phyloP scores from a whole-genome alignment of 2,113 vertebrate species.

The Salvator merianae region DNA sequence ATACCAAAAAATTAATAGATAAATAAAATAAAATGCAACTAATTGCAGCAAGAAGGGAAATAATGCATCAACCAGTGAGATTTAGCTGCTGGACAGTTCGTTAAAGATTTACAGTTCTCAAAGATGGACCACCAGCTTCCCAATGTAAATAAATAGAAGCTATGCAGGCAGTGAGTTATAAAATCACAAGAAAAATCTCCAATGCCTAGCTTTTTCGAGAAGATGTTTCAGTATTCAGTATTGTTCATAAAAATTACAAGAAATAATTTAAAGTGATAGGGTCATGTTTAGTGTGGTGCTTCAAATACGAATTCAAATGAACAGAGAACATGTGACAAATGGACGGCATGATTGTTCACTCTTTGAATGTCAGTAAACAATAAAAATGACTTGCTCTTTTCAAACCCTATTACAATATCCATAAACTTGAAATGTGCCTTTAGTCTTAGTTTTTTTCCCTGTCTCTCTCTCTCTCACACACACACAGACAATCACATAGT shows the following conservation, averaged over 20 bases:
- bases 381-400: conserved; percentile 38
- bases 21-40: conserved; percentile 33
- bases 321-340: neutral
- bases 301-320: neutral
- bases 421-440: conserved; percentile 27
- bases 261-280: conserved; percentile 21
- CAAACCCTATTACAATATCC: conserved; percentile 11
- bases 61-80: neutral
- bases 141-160: conserved; percentile 21
- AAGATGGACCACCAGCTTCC: neutral
- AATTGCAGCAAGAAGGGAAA: conserved; percentile 24
- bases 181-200: neutral
- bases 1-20: conserved; percentile 47
- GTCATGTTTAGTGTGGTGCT: conserved; percentile 26
- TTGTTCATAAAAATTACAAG: conserved; percentile 27
- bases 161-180: neutral
- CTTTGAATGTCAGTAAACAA: conserved; percentile 31
- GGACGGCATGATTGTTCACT: conserved; percentile 27
- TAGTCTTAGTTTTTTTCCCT: conserved; percentile 35
- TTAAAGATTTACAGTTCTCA: neutral
- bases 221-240: conserved; percentile 11
- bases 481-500: neutral
- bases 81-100: neutral
- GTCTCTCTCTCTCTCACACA: neutral
- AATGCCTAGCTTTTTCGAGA: conserved; percentile 11